Conservation (phyloP, 1,140 invertebrate genomes). For the Camponotus floridanus region DNA sequence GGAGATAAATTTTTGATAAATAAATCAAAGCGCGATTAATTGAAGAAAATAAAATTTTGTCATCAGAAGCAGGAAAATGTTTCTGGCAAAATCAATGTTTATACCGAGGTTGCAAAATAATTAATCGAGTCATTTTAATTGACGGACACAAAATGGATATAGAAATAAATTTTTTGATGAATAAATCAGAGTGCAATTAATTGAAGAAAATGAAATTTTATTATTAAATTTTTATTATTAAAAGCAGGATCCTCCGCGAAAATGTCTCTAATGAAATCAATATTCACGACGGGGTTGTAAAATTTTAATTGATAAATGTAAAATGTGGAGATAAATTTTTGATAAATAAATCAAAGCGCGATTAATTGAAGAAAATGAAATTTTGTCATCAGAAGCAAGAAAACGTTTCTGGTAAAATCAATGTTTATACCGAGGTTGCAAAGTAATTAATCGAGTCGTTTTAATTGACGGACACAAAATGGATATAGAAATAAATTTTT, state of each 20-base stretch:
- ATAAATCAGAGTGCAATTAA: neutral
- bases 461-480: neutral
- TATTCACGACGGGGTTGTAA: neutral
- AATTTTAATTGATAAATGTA: neutral
- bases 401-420: too few species aligned
- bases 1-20: neutral
- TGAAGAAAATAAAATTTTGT: neutral
- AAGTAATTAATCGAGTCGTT: neutral
- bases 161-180: neutral
- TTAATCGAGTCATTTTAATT: neutral
- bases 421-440: neutral
- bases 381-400: neutral
- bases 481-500: too few species aligned
- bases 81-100: neutral
- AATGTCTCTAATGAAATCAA: neutral
- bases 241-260: too few species aligned
- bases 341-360: neutral
- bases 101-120: neutral
- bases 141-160: too few species aligned
- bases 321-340: neutral
- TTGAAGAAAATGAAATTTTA: too few species aligned
- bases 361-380: neutral
- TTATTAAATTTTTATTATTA: too few species aligned
- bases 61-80: neutral
- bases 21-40: neutral